phyloP scores from a whole-genome alignment of 2,888 invertebrate genomes.

The Mythimna ferrago region DNA sequence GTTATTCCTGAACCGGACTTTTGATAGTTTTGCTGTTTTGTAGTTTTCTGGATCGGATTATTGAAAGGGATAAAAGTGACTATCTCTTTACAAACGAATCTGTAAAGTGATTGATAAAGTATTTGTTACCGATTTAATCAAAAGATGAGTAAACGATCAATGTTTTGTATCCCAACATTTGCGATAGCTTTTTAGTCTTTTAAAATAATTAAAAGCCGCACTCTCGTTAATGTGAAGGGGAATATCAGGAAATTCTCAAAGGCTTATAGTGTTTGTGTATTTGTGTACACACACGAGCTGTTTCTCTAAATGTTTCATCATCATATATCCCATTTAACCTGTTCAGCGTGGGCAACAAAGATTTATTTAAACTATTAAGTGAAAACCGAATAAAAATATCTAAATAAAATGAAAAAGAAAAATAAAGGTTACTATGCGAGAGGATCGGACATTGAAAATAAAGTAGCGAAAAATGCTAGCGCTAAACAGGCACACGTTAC shows the following conservation, averaged over 20 bases:
- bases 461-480: neutral
- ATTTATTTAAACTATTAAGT: too few species aligned
- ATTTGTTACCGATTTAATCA: neutral
- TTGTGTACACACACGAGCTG: neutral
- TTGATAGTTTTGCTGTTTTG: conserved; percentile 24
- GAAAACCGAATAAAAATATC: too few species aligned
- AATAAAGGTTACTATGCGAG: too few species aligned
- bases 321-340: neutral
- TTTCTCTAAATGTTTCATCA: neutral
- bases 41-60: conserved; percentile 15
- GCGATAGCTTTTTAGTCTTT: neutral
- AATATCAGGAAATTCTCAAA: neutral
- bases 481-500: neutral
- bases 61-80: neutral
- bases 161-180: neutral
- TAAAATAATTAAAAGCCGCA: conserved; percentile 12
- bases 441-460: too few species aligned
- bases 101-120: conserved; percentile 1
- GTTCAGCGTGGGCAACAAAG: too few species aligned
- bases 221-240: neutral
- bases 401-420: too few species aligned
- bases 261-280: neutral
- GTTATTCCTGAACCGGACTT: conserved; percentile 4
- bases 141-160: neutral
- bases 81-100: neutral